A percentile compares a stretch with the other conserved stretches of the same genome.
Conservation (phyloP, 2,888 invertebrate species). For the Eugnorisma glareosa region DNA sequence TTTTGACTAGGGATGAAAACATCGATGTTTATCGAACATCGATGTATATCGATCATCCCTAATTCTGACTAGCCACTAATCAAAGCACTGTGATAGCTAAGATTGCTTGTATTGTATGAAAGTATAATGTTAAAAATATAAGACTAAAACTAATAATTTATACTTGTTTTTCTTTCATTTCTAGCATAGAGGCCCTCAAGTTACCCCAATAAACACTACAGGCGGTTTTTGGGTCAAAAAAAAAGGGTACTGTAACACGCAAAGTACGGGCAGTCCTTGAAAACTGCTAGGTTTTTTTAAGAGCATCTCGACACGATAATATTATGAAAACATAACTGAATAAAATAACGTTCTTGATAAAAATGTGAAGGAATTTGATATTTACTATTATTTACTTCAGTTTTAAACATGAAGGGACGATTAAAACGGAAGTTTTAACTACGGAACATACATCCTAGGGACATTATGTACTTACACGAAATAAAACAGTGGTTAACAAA, state of each 20-base stretch:
- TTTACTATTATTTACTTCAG: background rate
- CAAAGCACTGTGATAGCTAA: background rate
- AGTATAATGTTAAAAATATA: constrained; percentile 1
- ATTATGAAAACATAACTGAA: constrained; percentile 14
- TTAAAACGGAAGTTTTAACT: constrained; percentile 3
- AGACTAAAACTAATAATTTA: constrained; percentile 2
- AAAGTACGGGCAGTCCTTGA: constrained; percentile 55
- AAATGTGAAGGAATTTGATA: constrained; percentile 9
- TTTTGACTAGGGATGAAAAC: background rate
- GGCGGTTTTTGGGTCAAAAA: constrained; percentile 50
- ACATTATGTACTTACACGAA: background rate
- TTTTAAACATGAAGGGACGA: constrained; percentile 1
- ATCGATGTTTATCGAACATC: background rate
- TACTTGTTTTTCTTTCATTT: constrained; percentile 50
- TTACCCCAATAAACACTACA: constrained; percentile 57
- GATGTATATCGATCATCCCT: background rate
- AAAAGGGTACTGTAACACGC: constrained; percentile 56
- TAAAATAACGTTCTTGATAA: background rate
- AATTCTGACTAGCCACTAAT: background rate
- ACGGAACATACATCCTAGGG: background rate
- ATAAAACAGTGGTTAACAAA: background rate
- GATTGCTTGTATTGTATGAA: background rate
- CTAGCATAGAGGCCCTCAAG: constrained; percentile 22
- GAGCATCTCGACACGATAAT: constrained; percentile 28
- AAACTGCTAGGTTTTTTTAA: constrained; percentile 33